Percentiles rank a stretch among this genome's conserved stretches.
Conservation (phyloP, 2,113 vertebrate genomes). For the Fukomys damarensis region DNA sequence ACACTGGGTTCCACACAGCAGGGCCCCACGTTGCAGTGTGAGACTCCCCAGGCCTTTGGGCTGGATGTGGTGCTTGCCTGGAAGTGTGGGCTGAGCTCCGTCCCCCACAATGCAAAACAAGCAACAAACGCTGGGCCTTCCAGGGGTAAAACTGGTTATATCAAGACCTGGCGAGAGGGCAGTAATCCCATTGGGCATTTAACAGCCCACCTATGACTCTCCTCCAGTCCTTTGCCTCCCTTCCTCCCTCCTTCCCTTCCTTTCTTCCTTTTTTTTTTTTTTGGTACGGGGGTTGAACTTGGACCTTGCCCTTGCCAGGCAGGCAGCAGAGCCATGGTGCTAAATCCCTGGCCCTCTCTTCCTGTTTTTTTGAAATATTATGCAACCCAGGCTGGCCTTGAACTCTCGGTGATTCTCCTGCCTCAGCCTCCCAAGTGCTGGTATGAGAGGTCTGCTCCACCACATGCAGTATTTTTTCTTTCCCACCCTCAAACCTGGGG, state of each 20-base stretch:
- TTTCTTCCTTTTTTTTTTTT: not conserved
- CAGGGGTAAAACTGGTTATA: not conserved
- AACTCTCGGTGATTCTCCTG: not conserved
- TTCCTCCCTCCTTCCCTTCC: not conserved
- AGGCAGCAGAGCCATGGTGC: too few relatives aligned
- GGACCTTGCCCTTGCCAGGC: too few relatives aligned
- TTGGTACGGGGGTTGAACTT: too few relatives aligned
- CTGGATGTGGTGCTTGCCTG: not conserved
- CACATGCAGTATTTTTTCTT: not conserved
- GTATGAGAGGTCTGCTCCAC: not conserved
- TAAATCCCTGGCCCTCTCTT: too few relatives aligned
- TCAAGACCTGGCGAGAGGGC: not conserved
- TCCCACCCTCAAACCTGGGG: not conserved
- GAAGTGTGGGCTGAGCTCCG: not conserved
- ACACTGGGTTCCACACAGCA: not conserved
- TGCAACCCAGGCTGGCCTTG: not conserved
- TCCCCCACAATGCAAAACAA: not conserved
- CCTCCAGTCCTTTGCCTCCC: not conserved
- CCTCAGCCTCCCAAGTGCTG: not conserved
- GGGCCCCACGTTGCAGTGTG: not conserved
- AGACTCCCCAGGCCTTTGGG: not conserved
- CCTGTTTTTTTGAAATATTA: too few relatives aligned
- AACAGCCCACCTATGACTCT: not conserved
- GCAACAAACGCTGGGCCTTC: not conserved
- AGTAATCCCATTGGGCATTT: not conserved